Conservation (phyloP, 2,888 invertebrate genomes). For the Lithophane socia region DNA sequence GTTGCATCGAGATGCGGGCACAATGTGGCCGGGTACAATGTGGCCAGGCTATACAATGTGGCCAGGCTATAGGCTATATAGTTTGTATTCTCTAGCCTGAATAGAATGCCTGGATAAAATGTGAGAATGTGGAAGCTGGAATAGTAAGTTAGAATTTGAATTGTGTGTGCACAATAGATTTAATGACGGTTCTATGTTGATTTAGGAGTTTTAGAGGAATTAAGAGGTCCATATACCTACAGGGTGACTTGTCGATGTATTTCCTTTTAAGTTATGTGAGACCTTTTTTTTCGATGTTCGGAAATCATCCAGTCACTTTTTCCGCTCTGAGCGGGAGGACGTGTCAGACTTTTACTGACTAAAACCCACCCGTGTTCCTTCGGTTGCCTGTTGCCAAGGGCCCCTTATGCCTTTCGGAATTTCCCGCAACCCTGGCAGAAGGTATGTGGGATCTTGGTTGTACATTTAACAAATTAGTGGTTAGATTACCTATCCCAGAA, state of each 20-base stretch:
- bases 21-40: conserved; percentile 50
- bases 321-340: too few relatives aligned
- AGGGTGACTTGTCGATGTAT: background rate
- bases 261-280: background rate
- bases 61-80: background rate
- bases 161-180: conserved; percentile 42
- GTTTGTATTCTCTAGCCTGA: conserved; percentile 41
- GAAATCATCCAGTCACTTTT: too few relatives aligned
- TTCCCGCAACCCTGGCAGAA: too few relatives aligned
- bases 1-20: conserved; percentile 57
- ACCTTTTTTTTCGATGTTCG: background rate
- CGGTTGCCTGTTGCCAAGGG: too few relatives aligned
- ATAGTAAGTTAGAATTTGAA: conserved; percentile 41
- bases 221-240: too few relatives aligned
- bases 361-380: too few relatives aligned
- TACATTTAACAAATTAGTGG: too few relatives aligned
- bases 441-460: too few relatives aligned
- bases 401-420: too few relatives aligned
- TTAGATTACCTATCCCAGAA: background rate
- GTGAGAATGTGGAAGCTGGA: conserved; percentile 43
- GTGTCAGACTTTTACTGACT: too few relatives aligned
- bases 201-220: background rate
- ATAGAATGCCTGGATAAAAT: conserved; percentile 36
- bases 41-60: conserved; percentile 9
- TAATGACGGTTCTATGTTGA: conserved; percentile 31